These are phyloP conservation scores for Campylomormyrus numenius DNA, from an alignment of 2,113 vertebrate species.

Conservation along the genomic window DNA sequence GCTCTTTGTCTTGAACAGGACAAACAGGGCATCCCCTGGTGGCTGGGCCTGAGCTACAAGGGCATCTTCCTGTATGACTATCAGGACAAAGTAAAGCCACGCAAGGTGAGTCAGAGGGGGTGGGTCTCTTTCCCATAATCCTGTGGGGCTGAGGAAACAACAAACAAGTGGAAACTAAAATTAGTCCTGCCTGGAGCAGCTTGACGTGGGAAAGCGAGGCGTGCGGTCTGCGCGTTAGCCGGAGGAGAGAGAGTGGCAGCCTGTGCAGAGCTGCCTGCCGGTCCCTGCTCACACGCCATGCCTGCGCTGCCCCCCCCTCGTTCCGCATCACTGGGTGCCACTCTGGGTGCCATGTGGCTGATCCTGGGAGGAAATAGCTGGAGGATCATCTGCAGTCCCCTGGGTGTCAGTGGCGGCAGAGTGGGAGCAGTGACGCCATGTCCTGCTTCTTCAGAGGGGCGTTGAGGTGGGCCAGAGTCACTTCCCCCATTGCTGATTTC, in stretches of 20 bases:
- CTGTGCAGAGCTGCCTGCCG: not conserved
- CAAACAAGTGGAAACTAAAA: not conserved
- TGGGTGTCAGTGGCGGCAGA: not conserved
- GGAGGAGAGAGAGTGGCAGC: not conserved
- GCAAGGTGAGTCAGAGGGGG: conserved; percentile 51
- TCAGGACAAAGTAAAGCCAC: conserved; percentile 93
- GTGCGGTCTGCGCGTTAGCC: not conserved
- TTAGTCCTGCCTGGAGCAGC: not conserved
- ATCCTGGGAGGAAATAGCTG: too few relatives aligned
- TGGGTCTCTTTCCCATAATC: not conserved
- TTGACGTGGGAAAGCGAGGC: not conserved
- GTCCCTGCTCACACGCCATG: not conserved
- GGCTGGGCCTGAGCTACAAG: conserved; percentile 97
- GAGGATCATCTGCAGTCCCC: too few relatives aligned
- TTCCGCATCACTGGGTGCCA: not conserved
- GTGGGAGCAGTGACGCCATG: not conserved
- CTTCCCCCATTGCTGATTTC: not conserved
- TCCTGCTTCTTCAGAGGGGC: too few relatives aligned
- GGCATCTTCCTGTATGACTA: conserved; percentile 97
- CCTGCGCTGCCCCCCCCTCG: not conserved
- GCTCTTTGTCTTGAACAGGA: conserved; percentile 61
- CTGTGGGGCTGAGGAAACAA: not conserved
- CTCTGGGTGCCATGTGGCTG: too few relatives aligned
- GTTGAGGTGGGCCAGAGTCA: too few relatives aligned
- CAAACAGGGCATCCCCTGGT: conserved; percentile 98